Evolutionary conservation across 2,797 vertebrate genomes (phyloP).

Genomic region (Enteromius radiatus): DNA sequence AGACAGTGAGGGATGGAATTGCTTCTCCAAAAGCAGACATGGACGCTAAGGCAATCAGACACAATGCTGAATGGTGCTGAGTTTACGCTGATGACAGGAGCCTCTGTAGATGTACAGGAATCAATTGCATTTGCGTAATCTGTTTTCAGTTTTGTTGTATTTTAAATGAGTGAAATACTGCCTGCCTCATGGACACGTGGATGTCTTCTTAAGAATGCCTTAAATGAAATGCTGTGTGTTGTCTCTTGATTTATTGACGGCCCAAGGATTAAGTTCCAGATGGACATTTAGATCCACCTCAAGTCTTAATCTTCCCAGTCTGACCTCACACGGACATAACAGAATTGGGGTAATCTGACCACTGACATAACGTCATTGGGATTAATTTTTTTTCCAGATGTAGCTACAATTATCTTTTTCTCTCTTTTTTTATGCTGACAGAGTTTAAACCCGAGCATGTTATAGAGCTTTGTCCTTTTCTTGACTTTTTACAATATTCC

Average conservation of each 20-base stretch:
- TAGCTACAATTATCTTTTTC: constrained; percentile 24
- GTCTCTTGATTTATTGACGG: constrained; percentile 41
- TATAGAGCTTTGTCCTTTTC: not conserved
- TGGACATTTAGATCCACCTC: constrained; percentile 55
- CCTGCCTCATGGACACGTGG: not conserved
- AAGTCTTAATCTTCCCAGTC: constrained; percentile 52
- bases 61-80: constrained; percentile 1
- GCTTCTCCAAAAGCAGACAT: constrained; percentile 11
- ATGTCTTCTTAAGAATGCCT: not conserved
- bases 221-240: not conserved
- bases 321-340: constrained; percentile 41
- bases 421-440: not conserved
- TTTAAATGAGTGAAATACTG: not conserved
- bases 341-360: constrained; percentile 39
- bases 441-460: not conserved
- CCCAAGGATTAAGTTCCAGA: constrained; percentile 44
- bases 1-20: not conserved
- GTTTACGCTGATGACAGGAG: constrained; percentile 16
- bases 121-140: constrained; percentile 2
- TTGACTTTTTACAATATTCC: not conserved
- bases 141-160: constrained; percentile 10
- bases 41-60: not conserved
- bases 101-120: constrained; percentile 16
- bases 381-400: constrained; percentile 32
- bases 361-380: constrained; percentile 39